Evolutionary conservation across 1,140 invertebrate species (phyloP), one percentile per base, ranked within the genome.

Genomic region (Drosophila baimaii): DNA sequence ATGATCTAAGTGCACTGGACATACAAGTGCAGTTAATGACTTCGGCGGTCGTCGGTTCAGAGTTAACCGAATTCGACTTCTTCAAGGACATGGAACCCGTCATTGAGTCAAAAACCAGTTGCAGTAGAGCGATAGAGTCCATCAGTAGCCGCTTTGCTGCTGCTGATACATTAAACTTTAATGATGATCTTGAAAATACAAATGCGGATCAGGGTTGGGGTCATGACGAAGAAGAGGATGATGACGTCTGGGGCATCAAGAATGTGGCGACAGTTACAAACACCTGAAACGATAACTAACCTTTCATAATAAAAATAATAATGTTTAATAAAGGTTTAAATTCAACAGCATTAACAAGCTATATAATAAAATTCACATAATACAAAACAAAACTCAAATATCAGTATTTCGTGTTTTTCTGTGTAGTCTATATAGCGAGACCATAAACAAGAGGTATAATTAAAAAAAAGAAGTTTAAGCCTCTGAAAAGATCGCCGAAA

Each of bases 11-110:
- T 5, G 94, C 95, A 65, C 92, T 96, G 21, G 96, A 96, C 82
- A 96, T 96, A 46, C 96, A 96, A 89, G 94, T 95, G 85, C 94
- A 95, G 44, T 35, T 72, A 8, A 79, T 84, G 5, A 66, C 59
- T 56, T 94, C 94, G 69, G 81, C 92, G 15, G 19, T 52, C 92
- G 92, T 29, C 74, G 82, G 47, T 5, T 77, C 79, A 9, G 92
- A 93, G 33, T 92, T 93, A 54, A 77, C 72, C 35, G 95, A 95
- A 64, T 93, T 95, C 79, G 95, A 97, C 84, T 96, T 96, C 76
- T 97, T 97, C 80, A 95, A 95, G 55, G 96, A 97, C 84, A 97
- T 97, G 96, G 95, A 95, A 77, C 96, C 96, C 7, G 94, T 96
- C 6, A 96, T 97, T 77, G 94, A 95, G 49, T 94, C 94, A 75